Conservation (phyloP, 1,140 invertebrate genomes). For the Oryctes rhinoceros region DNA sequence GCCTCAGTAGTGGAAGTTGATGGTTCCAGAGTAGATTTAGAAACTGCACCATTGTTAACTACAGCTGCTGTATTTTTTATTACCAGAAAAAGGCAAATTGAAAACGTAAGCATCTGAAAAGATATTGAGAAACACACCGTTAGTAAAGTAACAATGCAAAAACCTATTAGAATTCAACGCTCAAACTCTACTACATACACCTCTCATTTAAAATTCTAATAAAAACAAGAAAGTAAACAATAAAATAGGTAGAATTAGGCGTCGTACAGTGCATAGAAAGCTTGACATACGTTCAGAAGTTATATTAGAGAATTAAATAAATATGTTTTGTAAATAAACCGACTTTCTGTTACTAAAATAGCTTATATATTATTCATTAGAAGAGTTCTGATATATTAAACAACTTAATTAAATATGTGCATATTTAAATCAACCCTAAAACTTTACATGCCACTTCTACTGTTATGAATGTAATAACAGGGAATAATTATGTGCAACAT, state of each 20-base stretch:
- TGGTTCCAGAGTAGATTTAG: slow-evolving; percentile 43
- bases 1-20: slow-evolving; percentile 29
- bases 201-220: too few species aligned
- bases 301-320: too few species aligned
- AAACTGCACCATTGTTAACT: slow-evolving; percentile 53
- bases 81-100: slow-evolving; percentile 50
- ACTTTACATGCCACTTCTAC: too few species aligned
- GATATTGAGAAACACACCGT: background rate
- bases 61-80: slow-evolving; percentile 55
- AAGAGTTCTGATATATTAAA: background rate
- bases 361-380: slow-evolving; percentile 6
- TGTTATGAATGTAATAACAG: too few species aligned
- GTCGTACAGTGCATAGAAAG: too few species aligned
- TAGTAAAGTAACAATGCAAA: background rate
- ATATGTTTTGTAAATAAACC: slow-evolving; percentile 3
- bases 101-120: slow-evolving; percentile 54
- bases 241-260: too few species aligned
- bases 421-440: too few species aligned
- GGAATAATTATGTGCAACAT: too few species aligned
- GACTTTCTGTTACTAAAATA: background rate
- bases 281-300: too few species aligned
- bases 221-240: too few species aligned
- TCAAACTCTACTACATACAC: background rate
- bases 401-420: too few species aligned
- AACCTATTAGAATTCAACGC: background rate